A percentile compares a stretch with the other conserved stretches of the same genome.
Conservation (phyloP, 2,113 vertebrate genomes). For the Strix aluco region DNA sequence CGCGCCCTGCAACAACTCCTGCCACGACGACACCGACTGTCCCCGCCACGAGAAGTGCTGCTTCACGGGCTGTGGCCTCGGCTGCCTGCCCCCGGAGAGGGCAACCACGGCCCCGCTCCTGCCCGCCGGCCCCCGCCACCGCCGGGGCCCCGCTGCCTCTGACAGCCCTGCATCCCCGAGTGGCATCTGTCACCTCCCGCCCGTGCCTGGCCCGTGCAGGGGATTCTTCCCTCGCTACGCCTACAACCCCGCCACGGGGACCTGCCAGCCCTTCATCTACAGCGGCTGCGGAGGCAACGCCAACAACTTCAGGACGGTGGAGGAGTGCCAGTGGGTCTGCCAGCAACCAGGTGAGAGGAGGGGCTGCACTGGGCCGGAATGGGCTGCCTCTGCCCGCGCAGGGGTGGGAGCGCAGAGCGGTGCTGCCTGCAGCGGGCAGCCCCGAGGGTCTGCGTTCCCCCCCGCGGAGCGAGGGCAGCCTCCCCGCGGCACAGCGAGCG, state of each 20-base stretch:
- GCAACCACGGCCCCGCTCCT: fast-evolving
- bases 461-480: too few species aligned
- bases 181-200: not conserved
- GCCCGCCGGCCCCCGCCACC: too few species aligned
- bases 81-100: not conserved
- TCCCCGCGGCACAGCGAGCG: not conserved
- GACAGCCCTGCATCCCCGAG: fast-evolving
- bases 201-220: not conserved
- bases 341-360: not conserved
- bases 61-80: not conserved
- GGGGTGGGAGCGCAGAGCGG: not conserved
- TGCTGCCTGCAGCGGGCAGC: not conserved
- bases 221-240: fast-evolving
- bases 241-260: not conserved
- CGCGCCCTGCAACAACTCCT: not conserved
- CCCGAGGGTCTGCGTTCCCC: too few species aligned
- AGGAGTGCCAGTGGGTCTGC: not conserved
- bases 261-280: not conserved
- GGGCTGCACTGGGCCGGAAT: not conserved
- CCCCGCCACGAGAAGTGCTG: not conserved
- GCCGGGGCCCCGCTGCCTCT: too few species aligned
- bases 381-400: not conserved
- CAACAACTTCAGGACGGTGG: not conserved
- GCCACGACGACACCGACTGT: not conserved
- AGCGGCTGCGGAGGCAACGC: not conserved